A percentile compares a stretch with the other conserved stretches of the same genome.
Conservation (phyloP, 2,888 invertebrate genomes). For the Aplocera efformata region DNA sequence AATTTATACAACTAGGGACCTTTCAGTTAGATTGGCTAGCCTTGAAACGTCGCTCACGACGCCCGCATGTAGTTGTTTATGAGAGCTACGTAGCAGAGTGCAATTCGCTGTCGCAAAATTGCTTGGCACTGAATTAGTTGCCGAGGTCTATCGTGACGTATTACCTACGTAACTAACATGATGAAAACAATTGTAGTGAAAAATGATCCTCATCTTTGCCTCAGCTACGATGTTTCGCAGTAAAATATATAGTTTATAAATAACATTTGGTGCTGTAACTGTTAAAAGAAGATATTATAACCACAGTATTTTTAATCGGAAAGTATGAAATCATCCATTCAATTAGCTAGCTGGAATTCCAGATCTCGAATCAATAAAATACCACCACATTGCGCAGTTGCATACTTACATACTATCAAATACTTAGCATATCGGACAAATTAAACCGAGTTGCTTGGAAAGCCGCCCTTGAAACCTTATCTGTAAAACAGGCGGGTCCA, state of each 20-base stretch:
- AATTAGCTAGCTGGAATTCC: background rate
- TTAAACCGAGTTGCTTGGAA: slow-evolving; percentile 14
- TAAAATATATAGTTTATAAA: too few species aligned
- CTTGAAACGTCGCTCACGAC: slow-evolving; percentile 35
- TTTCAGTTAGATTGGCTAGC: slow-evolving; percentile 36
- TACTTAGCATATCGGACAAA: slow-evolving; percentile 11
- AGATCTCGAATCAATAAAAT: background rate
- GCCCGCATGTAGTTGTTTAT: slow-evolving; percentile 33
- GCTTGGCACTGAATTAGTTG: slow-evolving; percentile 32
- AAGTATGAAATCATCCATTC: background rate
- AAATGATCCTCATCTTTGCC: too few species aligned
- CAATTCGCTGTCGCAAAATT: slow-evolving; percentile 34
- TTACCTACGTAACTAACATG: slow-evolving; percentile 41
- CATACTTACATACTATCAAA: slow-evolving; percentile 5
- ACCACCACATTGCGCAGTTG: background rate
- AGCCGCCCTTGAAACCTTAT: slow-evolving; percentile 26
- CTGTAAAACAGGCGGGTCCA: slow-evolving; percentile 22
- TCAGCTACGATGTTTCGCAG: too few species aligned
- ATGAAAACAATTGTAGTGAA: too few species aligned
- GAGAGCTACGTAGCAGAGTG: slow-evolving; percentile 28
- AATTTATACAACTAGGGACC: slow-evolving; percentile 22
- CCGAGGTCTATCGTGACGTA: slow-evolving; percentile 41
- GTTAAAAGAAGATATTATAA: too few species aligned
- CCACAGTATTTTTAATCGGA: background rate
- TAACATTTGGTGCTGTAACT: too few species aligned